phyloP scores from a whole-genome alignment of 2,113 vertebrate species.

The Bambusicola thoracicus region DNA sequence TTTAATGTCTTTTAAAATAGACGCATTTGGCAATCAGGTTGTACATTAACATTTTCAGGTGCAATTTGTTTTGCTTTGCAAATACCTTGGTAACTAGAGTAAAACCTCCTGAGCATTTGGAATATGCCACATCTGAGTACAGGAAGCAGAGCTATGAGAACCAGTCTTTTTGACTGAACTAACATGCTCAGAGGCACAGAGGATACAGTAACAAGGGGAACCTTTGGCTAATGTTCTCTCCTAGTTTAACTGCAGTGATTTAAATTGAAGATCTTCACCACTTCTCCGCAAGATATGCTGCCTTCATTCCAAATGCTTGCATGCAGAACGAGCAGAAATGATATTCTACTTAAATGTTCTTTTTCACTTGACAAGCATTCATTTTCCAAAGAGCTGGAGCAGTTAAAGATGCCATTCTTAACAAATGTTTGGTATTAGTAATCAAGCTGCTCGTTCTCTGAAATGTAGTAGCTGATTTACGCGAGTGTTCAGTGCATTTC shows the following conservation, averaged over 20 bases:
- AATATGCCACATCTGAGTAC: neutral
- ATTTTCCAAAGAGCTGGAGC: neutral
- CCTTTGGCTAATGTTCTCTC: neutral
- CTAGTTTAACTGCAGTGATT: neutral
- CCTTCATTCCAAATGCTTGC: neutral
- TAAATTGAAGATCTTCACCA: neutral
- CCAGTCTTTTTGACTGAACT: neutral
- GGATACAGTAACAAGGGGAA: neutral
- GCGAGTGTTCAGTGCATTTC: neutral
- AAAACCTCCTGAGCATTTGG: neutral
- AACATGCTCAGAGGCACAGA: fast-evolving
- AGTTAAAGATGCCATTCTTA: neutral
- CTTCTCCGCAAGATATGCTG: neutral
- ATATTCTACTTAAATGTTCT: neutral
- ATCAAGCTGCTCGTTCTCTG: neutral
- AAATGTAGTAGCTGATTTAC: neutral
- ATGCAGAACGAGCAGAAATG: neutral
- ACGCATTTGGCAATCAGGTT: neutral
- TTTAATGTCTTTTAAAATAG: constrained; percentile 5
- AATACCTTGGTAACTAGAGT: neutral
- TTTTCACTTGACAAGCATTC: neutral
- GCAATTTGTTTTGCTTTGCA: constrained; percentile 7
- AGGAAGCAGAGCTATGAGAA: neutral
- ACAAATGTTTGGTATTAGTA: neutral
- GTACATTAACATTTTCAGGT: constrained; percentile 34